Base-by-base conservation (phyloP, 2,797 vertebrate species). In the Scleropages formosus region DNA sequence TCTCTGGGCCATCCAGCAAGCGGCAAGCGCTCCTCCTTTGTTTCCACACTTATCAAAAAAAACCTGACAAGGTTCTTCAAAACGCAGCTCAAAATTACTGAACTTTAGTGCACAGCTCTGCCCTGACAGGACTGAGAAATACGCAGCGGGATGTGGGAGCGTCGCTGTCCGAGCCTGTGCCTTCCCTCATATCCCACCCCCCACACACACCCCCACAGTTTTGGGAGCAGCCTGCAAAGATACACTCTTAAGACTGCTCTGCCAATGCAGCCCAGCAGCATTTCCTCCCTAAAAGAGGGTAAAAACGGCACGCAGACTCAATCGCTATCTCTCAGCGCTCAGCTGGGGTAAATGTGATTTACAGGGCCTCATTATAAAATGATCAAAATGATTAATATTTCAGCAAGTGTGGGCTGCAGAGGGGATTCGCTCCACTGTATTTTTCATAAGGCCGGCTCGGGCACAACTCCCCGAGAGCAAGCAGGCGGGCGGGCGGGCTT, bases 301-400 rank as follows among this genome's bases (percentile, higher is more conserved):
- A 79, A 75, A 82, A 86, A 79, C 80, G 61, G 85, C 77, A 84
- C 81, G 82, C 79, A 79, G 18, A 76, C 53, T 67, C 63, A 9
- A 39, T 39, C 31, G 8, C n/a, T 24, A 83, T 80, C 81, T 79
- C 85, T 82, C 83, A 85, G 85, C 85, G 81, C 89, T 87, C 87
- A 86, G 86, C 18, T 65, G 83, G 86, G 90, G 86, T 91, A 93
- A 92, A 92, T 49, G 89, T 87, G 89, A 91, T 90, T 91, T 84
- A 80, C 90, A 20, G 90, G 89, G 88, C 88, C 89, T 93, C 89
- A 89, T 92, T 92, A 92, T 89, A 86, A 91, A 90, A 89, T 88
- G 79, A 90, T 91, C 91, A 92, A 90, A 91, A 92, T 85, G 90
- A 93, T 93, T 89, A 93, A 93, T 93, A 92, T 93, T 93, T 92